phyloP scores from a whole-genome alignment of 2,113 vertebrate genomes.

The Todiramphus saurophagus region DNA sequence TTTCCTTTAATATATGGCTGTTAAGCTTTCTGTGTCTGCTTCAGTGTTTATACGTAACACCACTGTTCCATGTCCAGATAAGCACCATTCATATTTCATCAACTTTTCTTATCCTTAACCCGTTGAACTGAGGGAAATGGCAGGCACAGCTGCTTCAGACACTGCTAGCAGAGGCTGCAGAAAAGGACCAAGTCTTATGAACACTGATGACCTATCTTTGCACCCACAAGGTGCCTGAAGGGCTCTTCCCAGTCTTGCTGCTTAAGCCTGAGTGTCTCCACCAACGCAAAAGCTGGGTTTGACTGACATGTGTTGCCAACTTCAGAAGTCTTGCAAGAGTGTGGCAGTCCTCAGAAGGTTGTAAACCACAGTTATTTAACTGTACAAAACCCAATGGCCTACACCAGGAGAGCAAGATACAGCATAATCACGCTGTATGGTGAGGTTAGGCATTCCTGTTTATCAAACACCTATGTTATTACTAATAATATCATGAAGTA shows the following conservation, averaged over 20 bases:
- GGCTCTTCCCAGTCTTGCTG: neutral
- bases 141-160: neutral
- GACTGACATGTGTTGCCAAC: neutral
- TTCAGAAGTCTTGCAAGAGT: neutral
- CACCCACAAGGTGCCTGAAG: neutral
- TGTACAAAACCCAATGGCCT: neutral
- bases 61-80: neutral
- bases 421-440: neutral
- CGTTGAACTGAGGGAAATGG: neutral
- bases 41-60: neutral
- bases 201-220: neutral
- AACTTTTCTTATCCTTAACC: slow-evolving; percentile 1
- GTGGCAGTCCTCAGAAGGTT: neutral
- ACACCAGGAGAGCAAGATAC: neutral
- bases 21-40: neutral
- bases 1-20: neutral
- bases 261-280: neutral
- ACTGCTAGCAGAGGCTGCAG: neutral
- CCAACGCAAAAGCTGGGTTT: neutral
- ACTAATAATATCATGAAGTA: neutral
- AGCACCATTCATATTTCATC: neutral
- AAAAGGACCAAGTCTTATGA: neutral
- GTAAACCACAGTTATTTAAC: neutral
- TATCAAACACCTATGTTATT: neutral
- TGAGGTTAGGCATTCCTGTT: neutral